Conservation (phyloP, 2,797 vertebrate genomes). For the Liasis olivaceus region DNA sequence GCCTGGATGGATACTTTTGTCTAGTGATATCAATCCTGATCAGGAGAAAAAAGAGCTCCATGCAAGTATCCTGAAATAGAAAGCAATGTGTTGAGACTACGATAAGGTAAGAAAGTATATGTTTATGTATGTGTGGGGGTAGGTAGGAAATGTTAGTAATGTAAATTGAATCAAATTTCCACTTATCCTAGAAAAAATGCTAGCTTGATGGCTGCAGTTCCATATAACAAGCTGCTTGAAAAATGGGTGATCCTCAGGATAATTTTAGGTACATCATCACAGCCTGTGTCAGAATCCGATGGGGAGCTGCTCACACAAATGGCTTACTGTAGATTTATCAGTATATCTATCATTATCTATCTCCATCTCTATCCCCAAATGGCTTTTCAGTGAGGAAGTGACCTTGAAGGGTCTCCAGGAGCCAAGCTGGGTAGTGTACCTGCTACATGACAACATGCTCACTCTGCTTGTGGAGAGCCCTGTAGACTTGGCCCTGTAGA, state of each 20-base stretch:
- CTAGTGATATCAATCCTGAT: not conserved
- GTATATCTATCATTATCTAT: not conserved
- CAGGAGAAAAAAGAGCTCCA: not conserved
- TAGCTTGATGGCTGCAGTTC: not conserved
- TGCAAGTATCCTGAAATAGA: not conserved
- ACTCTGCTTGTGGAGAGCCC: not conserved
- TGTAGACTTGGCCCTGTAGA: not conserved
- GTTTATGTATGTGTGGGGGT: not conserved
- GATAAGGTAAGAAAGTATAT: not conserved
- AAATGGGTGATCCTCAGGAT: not conserved
- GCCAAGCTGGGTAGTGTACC: not conserved
- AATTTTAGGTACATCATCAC: not conserved
- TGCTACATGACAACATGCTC: not conserved
- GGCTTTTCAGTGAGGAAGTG: not conserved
- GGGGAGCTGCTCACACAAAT: not conserved
- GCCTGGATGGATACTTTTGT: not conserved
- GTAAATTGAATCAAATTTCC: not conserved
- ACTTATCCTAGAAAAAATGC: not conserved
- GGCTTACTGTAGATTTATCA: not conserved
- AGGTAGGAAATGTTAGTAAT: not conserved
- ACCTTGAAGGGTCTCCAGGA: not conserved
- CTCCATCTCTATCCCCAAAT: not conserved
- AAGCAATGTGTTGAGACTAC: not conserved
- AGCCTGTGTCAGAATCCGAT: not conserved
- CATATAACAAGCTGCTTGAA: not conserved